A percentile compares a stretch with the other conserved stretches of the same genome.
These are phyloP conservation scores for Delichon dasypus DNA, from an alignment of 2,797 vertebrate genomes.

Conservation along the genomic window DNA sequence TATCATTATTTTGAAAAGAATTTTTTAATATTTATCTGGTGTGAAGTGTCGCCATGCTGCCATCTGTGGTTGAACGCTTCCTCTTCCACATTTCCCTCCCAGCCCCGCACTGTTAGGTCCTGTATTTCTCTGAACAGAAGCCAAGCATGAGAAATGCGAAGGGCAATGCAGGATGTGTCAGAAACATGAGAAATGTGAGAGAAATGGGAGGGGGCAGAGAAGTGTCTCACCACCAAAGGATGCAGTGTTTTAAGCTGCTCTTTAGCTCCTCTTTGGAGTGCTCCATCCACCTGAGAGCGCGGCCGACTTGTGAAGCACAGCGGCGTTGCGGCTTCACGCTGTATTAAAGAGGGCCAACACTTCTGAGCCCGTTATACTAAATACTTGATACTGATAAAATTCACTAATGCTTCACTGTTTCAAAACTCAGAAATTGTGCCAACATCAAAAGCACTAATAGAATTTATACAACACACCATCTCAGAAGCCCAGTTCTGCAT, in stretches of 20 bases:
- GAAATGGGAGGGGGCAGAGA: background rate
- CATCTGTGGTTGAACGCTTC: background rate
- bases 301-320: rapidly evolving
- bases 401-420: background rate
- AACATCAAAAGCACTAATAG: background rate
- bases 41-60: rapidly evolving
- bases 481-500: background rate
- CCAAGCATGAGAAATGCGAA: background rate
- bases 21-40: background rate
- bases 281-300: background rate
- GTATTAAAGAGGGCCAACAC: background rate
- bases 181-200: background rate
- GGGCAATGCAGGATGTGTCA: background rate
- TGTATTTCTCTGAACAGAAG: background rate
- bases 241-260: background rate
- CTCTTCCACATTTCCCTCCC: background rate
- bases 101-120: rapidly evolving
- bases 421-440: background rate
- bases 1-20: background rate
- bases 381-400: background rate
- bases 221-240: background rate
- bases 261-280: background rate
- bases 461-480: background rate
- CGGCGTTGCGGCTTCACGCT: background rate
- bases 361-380: background rate